These are phyloP conservation scores for Dasyornis broadbenti DNA, from an alignment of 2,113 vertebrate species.

Conservation along the genomic window DNA sequence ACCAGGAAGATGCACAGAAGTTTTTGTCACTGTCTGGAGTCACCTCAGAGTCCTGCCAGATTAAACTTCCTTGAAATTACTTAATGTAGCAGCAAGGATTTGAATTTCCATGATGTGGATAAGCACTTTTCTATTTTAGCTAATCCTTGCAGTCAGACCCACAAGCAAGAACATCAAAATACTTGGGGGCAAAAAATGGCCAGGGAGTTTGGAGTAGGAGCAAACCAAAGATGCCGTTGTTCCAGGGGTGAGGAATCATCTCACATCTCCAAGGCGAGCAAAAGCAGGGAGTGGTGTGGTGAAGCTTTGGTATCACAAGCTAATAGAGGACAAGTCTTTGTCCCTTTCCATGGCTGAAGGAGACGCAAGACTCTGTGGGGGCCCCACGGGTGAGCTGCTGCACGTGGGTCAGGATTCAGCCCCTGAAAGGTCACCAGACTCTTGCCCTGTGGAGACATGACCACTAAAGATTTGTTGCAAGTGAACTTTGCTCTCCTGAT, in stretches of 20 bases:
- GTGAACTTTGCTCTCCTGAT: neutral
- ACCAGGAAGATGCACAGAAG: neutral
- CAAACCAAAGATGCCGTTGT: accelerated
- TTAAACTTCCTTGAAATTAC: neutral
- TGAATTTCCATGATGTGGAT: neutral
- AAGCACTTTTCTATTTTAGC: neutral
- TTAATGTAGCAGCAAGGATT: neutral
- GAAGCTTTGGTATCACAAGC: neutral
- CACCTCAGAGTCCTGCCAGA: neutral
- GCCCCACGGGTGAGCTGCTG: neutral
- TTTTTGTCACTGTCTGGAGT: neutral
- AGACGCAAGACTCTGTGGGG: neutral
- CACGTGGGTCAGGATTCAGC: neutral
- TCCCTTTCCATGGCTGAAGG: neutral
- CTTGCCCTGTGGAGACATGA: accelerated
- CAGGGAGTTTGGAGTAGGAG: neutral
- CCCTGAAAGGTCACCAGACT: neutral
- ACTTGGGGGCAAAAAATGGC: neutral
- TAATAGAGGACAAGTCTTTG: neutral
- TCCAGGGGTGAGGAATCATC: neutral
- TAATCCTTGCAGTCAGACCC: neutral
- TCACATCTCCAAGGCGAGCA: neutral
- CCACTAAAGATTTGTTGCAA: neutral
- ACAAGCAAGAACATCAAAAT: neutral
- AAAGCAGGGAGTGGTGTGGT: neutral